Percentiles rank a stretch among this genome's conserved stretches.
These are phyloP conservation scores for Cheilosia soror DNA, from an alignment of 2,888 invertebrate genomes.

Conservation along the genomic window DNA sequence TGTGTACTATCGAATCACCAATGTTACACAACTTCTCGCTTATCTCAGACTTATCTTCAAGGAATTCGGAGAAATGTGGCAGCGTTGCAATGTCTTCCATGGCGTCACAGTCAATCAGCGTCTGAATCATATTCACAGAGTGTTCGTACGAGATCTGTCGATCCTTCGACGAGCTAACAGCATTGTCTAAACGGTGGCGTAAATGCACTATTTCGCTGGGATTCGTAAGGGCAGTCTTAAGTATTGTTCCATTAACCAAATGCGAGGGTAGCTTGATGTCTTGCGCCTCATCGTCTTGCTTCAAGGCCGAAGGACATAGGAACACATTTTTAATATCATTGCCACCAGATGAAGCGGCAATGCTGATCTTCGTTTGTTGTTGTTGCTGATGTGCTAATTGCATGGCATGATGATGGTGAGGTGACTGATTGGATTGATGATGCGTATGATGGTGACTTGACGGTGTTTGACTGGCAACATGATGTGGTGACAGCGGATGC, in stretches of 20 bases:
- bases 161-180: conserved; percentile 94
- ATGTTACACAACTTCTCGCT: conserved; percentile 97
- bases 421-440: conserved; percentile 77
- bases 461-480: conserved; percentile 66
- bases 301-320: conserved; percentile 66
- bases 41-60: conserved; percentile 95
- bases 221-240: conserved; percentile 97
- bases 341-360: conserved; percentile 51
- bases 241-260: conserved; percentile 95
- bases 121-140: conserved; percentile 94
- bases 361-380: conserved; percentile 63
- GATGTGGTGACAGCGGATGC: conserved; percentile 80
- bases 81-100: conserved; percentile 97
- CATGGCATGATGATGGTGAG: conserved; percentile 79
- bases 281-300: conserved; percentile 66
- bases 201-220: conserved; percentile 96
- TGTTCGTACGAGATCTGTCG: conserved; percentile 92
- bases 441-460: conserved; percentile 77
- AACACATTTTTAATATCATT: conserved; percentile 69
- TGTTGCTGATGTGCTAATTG: conserved; percentile 81
- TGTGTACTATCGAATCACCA: conserved; percentile 98
- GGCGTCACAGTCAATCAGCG: conserved; percentile 97
- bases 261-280: conserved; percentile 86
- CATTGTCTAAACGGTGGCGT: conserved; percentile 93
- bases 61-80: conserved; percentile 94